Conservation (phyloP, 2,797 vertebrate species). For the Labroides dimidiatus region DNA sequence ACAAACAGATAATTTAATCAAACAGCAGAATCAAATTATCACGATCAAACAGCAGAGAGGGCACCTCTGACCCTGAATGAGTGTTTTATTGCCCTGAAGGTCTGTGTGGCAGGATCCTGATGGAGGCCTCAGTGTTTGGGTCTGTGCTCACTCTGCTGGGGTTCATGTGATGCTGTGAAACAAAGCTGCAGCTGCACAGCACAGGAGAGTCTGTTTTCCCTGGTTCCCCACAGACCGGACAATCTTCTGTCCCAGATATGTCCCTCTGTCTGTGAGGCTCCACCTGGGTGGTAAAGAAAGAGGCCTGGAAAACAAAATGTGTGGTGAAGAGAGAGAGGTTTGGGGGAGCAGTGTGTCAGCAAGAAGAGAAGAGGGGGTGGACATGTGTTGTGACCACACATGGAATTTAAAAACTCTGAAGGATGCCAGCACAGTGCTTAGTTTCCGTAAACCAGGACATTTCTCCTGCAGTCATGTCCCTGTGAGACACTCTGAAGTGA, state of each 20-base stretch:
- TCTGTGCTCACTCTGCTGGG: slow-evolving; percentile 24
- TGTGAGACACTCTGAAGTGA: too few relatives aligned
- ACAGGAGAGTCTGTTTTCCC: slow-evolving; percentile 57
- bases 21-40: too few relatives aligned
- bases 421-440: slow-evolving; percentile 14
- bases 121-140: slow-evolving; percentile 3
- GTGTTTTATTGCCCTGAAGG: neutral
- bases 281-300: slow-evolving; percentile 15
- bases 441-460: slow-evolving; percentile 25
- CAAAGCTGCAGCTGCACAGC: slow-evolving; percentile 66
- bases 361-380: slow-evolving; percentile 6
- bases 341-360: slow-evolving; percentile 1
- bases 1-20: too few relatives aligned
- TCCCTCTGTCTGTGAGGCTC: slow-evolving; percentile 34
- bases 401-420: slow-evolving; percentile 44
- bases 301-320: slow-evolving; percentile 27
- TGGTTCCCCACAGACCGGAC: slow-evolving; percentile 56
- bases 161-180: slow-evolving; percentile 15
- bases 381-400: slow-evolving; percentile 54
- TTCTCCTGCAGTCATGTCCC: slow-evolving; percentile 21
- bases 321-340: neutral
- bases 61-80: neutral
- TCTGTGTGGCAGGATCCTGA: neutral
- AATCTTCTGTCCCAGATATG: slow-evolving; percentile 38
- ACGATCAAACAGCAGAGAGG: too few relatives aligned